A percentile compares a stretch with the other conserved stretches of the same genome.
Conservation (phyloP, 2,113 vertebrate species). For the Prunella himalayana region DNA sequence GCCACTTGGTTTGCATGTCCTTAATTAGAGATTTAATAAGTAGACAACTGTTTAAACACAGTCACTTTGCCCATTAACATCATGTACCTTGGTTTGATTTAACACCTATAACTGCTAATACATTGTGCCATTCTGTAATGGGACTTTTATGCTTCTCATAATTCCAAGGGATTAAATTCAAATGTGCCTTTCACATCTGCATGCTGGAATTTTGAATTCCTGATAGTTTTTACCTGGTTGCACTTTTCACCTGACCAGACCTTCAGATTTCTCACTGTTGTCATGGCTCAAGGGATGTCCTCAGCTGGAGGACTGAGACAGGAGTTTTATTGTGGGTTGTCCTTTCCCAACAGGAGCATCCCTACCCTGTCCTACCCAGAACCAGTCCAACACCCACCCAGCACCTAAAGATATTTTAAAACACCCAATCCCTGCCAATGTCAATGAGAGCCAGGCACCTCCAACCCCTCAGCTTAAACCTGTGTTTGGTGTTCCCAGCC, state of each 20-base stretch:
- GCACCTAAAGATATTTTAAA: neutral
- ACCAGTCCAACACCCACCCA: neutral
- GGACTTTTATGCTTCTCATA: neutral
- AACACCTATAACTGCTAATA: neutral
- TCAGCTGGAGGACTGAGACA: neutral
- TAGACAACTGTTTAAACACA: slow-evolving; percentile 39
- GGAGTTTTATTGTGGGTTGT: neutral
- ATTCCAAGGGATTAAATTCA: neutral
- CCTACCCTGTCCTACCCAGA: neutral
- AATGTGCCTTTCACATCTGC: neutral
- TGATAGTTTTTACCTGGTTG: neutral
- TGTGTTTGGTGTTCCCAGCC: neutral
- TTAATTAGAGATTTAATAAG: slow-evolving; percentile 49
- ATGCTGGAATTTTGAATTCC: neutral
- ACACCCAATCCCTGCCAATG: neutral
- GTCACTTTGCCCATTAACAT: slow-evolving; percentile 1
- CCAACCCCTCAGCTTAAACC: neutral
- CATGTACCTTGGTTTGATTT: slow-evolving; percentile 12
- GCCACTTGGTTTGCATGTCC: slow-evolving; percentile 1
- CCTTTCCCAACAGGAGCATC: neutral
- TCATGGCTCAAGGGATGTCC: fast-evolving
- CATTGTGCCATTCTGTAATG: neutral
- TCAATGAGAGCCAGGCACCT: neutral
- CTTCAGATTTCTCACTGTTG: fast-evolving
- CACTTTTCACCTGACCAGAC: neutral